These are phyloP conservation scores for Anolis carolinensis DNA, from an alignment of 2,113 vertebrate species.

Conservation along the genomic window DNA sequence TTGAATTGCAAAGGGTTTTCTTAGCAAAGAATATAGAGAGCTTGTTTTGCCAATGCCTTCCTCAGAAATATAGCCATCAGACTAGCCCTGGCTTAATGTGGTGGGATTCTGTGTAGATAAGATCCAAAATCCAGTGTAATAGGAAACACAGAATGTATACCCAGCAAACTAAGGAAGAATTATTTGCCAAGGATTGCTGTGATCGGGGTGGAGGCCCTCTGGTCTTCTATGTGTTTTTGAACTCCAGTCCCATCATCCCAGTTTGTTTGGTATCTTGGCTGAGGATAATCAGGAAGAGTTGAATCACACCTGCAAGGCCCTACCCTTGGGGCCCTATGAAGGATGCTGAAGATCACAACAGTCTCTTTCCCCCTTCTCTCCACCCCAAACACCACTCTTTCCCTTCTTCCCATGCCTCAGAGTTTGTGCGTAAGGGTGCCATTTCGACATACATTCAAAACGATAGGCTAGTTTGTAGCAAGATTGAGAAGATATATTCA, in stretches of 20 bases:
- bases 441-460: background rate
- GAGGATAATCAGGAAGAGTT: background rate
- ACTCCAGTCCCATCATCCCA: background rate
- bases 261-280: background rate
- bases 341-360: background rate
- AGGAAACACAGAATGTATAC: background rate
- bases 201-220: background rate
- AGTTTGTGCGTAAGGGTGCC: background rate
- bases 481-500: background rate
- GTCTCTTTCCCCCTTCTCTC: background rate
- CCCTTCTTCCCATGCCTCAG: background rate
- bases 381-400: background rate
- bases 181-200: too few relatives aligned
- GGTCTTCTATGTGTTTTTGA: background rate
- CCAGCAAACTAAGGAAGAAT: too few relatives aligned
- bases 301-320: background rate
- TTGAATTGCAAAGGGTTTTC: too few relatives aligned
- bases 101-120: too few relatives aligned
- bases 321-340: background rate
- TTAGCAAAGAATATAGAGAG: too few relatives aligned
- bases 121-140: background rate
- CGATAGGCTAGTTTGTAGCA: background rate
- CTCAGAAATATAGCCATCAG: background rate
- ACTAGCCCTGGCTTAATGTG: background rate
- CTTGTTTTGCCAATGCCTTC: too few relatives aligned